Evolutionary conservation across 2,113 vertebrate genomes (phyloP), one percentile per base, ranked within the genome.

Genomic region (Festucalex cinctus): DNA sequence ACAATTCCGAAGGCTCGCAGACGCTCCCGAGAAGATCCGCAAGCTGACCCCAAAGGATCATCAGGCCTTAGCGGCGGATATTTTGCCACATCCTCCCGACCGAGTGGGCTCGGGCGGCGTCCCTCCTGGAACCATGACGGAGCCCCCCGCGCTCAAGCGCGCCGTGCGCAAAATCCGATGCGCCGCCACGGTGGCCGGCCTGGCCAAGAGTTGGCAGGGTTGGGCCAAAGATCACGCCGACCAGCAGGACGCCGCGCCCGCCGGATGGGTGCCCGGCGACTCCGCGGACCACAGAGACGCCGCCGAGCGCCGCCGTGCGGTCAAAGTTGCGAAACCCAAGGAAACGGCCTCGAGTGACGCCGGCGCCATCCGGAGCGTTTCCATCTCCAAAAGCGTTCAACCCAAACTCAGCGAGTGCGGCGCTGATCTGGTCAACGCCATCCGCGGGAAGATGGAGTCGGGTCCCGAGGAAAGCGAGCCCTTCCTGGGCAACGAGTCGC

Each of bases 191-290:
- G 92, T 93, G 54, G 84, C 79, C 35, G 89, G 75, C 57, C 62
- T 93, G 43, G 85, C 92, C 6, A 90, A 87, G 70, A 91, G 88
- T 58, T 93, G 92, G 92, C 92, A 93, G 76, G 90, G 83, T 53
- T 93, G 92, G 91, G 91, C 89, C 28, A 83, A 37, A 0, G 85
- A 90, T 0, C 86, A 90, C 68, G 9, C 73, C 0, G 65, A 44
- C 35, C 84, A 85, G 56, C 92, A 93, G 74, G 89, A 90, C n/a
- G n/a, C 77, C 17, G 85, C 89, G 59, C 91, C 92, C 0, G 63
- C 69, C 0, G 91, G 91, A 24, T 93, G 92, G 92, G 75, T 87
- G 74, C 91, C 92, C 0, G 63, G n/a, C n/a, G n/a, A 80, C 3
- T 90, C 88, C 0, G 43, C 90, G 0, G 74, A 88, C 57, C 88